Conservation (phyloP, 2,113 vertebrate species). For the Onychostruthus taczanowskii region DNA sequence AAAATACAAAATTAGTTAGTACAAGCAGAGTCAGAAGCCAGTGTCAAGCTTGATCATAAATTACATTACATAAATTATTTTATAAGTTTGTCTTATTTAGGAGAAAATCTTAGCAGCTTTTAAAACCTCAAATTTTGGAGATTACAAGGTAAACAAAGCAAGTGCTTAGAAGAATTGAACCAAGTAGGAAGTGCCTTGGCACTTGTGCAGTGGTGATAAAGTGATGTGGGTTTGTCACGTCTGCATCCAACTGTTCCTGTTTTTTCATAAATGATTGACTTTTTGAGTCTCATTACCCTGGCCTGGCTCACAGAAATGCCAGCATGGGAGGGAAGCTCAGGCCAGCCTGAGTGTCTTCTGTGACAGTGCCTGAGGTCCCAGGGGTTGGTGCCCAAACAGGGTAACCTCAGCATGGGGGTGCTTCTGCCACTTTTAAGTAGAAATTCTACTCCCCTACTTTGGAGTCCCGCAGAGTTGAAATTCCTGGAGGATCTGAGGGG, state of each 20-base stretch:
- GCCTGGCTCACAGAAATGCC: neutral
- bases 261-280: constrained; percentile 20
- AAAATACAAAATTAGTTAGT: neutral
- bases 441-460: neutral
- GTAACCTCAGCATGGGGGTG: accelerated
- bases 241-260: neutral
- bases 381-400: neutral
- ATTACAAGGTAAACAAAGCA: neutral
- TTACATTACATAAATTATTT: neutral
- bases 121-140: neutral
- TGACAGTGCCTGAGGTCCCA: neutral
- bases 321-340: neutral
- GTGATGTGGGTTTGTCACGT: neutral
- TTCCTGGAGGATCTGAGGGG: neutral
- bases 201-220: neutral
- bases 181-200: neutral
- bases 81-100: neutral
- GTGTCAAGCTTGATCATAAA: neutral
- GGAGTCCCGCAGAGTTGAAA: neutral
- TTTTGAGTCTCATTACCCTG: neutral
- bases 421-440: neutral
- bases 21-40: neutral
- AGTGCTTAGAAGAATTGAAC: neutral
- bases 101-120: neutral
- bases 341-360: neutral